phyloP scores from a whole-genome alignment of 2,113 vertebrate species.

The Paracanthobrama guichenoti region DNA sequence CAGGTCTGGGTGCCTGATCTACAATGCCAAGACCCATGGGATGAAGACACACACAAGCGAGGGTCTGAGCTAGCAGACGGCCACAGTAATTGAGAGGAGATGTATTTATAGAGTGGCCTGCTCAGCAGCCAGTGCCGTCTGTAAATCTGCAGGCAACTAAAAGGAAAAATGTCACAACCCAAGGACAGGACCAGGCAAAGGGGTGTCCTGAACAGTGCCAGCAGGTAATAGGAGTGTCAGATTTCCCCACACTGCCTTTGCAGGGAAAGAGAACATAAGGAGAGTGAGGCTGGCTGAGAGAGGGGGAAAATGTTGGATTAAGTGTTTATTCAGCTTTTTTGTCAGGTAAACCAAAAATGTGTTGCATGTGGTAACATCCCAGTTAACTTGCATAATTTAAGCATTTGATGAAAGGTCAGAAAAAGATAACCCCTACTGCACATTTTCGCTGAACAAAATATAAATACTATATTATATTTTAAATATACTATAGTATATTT shows the following conservation, averaged over 20 bases:
- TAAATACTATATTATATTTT: no score
- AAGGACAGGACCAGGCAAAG: slow-evolving; percentile 68
- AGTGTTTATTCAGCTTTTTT: slow-evolving; percentile 21
- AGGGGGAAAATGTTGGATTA: not conserved
- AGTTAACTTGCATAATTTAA: not conserved
- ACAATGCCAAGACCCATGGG: slow-evolving; percentile 63
- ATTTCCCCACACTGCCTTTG: slow-evolving; percentile 60
- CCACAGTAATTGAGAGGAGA: slow-evolving; percentile 73
- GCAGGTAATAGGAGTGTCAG: slow-evolving; percentile 71
- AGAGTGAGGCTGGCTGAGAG: not conserved
- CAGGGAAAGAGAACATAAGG: slow-evolving; percentile 44
- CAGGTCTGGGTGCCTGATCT: slow-evolving; percentile 74
- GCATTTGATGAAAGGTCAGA: not conserved
- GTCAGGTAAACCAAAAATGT: not conserved
- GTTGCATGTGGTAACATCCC: not conserved
- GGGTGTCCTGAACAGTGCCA: slow-evolving; percentile 61
- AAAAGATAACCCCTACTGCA: not conserved
- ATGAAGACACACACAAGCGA: slow-evolving; percentile 69
- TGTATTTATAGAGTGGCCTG: slow-evolving; percentile 77
- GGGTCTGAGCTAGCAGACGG: slow-evolving; percentile 59
- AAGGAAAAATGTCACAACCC: slow-evolving; percentile 74
- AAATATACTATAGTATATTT: no score
- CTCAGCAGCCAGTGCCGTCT: slow-evolving; percentile 73
- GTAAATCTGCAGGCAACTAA: slow-evolving; percentile 74
- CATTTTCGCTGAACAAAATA: not conserved